These are phyloP conservation scores for Ischnura elegans DNA, from an alignment of 2,888 invertebrate genomes.

Conservation along the genomic window DNA sequence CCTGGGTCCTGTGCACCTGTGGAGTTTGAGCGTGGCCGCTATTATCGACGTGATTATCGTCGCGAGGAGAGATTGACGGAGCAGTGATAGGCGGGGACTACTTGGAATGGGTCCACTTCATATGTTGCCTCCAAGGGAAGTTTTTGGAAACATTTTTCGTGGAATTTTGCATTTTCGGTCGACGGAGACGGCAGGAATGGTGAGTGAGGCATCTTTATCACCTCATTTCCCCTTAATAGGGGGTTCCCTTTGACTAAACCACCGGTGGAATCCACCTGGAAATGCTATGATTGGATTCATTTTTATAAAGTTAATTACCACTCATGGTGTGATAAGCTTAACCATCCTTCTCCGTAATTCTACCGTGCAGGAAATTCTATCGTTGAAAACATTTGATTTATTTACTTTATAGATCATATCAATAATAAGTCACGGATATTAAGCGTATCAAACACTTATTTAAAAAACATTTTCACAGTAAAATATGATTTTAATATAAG, in stretches of 20 bases:
- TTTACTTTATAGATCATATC: no score
- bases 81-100: background rate
- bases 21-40: background rate
- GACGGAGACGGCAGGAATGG: background rate
- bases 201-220: conserved; percentile 13
- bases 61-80: conserved; percentile 10
- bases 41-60: conserved; percentile 45
- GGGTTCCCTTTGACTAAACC: background rate
- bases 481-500: no score
- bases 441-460: no score
- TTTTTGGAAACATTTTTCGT: background rate
- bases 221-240: background rate
- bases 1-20: conserved; percentile 2
- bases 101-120: conserved; percentile 47
- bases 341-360: no score
- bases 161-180: background rate
- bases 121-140: background rate
- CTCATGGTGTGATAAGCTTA: no score
- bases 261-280: background rate
- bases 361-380: no score
- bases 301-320: background rate
- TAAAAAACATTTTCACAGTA: no score
- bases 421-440: no score
- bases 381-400: no score
- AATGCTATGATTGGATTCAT: background rate